phyloP scores from a whole-genome alignment of 2,888 invertebrate species.

The Aleiodes alternator region DNA sequence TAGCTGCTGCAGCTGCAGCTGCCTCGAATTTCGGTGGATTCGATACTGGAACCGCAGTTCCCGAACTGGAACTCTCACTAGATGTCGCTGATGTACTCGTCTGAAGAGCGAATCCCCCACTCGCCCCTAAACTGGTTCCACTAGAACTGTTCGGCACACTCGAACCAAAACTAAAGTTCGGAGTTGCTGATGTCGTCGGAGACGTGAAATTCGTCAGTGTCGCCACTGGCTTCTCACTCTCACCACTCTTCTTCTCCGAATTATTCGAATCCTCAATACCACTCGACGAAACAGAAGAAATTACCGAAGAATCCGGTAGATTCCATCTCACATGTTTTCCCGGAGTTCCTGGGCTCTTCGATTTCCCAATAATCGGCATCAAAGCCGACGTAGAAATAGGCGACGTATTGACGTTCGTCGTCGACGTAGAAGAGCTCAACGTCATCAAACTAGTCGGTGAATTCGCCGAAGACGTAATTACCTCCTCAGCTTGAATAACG shows the following conservation, averaged over 20 bases:
- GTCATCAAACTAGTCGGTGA: conserved; percentile 54
- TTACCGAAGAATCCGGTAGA: conserved; percentile 48
- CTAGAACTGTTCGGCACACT: neutral
- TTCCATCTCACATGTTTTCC: conserved; percentile 67
- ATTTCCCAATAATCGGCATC: conserved; percentile 61
- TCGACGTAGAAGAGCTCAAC: conserved; percentile 66
- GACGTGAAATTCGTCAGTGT: conserved; percentile 7
- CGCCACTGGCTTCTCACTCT: neutral
- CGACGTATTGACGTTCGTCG: conserved; percentile 69
- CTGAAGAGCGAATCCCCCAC: neutral
- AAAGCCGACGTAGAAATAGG: conserved; percentile 70
- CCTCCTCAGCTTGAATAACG: conserved; percentile 70
- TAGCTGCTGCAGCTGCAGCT: neutral
- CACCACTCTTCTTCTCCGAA: too few relatives aligned
- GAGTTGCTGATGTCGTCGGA: neutral
- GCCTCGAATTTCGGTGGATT: too few relatives aligned
- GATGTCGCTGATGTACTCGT: neutral
- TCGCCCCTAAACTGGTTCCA: neutral
- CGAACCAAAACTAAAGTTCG: conserved; percentile 18
- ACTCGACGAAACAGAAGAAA: too few relatives aligned
- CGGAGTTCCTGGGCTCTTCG: conserved; percentile 53
- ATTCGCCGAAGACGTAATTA: conserved; percentile 23
- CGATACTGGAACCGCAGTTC: too few relatives aligned
- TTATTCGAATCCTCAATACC: neutral
- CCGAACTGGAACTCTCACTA: too few relatives aligned